These are phyloP conservation scores for Antheraea yamamai DNA, from an alignment of 2,888 invertebrate species.

Conservation along the genomic window DNA sequence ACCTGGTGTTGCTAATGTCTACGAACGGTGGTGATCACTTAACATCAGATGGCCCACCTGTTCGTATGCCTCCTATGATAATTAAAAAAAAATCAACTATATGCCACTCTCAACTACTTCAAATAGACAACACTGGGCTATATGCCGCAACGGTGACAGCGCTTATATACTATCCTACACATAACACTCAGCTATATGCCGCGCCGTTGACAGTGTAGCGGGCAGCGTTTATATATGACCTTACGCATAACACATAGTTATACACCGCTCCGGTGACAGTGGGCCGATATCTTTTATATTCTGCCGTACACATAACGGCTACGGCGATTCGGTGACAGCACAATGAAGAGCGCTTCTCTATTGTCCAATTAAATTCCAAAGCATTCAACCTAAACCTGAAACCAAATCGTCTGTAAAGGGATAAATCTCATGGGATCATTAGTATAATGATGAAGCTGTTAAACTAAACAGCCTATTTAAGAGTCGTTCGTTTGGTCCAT, in stretches of 20 bases:
- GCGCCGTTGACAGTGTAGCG: not conserved
- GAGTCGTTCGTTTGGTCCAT: slow-evolving; percentile 19
- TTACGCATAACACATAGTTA: not conserved
- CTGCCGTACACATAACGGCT: slow-evolving; percentile 4
- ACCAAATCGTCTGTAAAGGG: slow-evolving; percentile 10
- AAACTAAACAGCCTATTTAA: slow-evolving; percentile 21
- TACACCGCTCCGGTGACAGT: not conserved
- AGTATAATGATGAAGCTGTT: slow-evolving; percentile 23
- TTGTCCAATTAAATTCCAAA: not conserved
- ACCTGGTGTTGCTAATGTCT: too few species aligned
- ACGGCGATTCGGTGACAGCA: too few species aligned
- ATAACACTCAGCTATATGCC: not conserved
- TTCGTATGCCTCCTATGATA: too few species aligned
- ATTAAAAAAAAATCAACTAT: not conserved
- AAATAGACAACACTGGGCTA: not conserved
- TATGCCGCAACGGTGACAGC: not conserved
- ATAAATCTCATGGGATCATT: slow-evolving; percentile 22
- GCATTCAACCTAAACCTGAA: slow-evolving; percentile 1
- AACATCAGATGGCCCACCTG: too few species aligned
- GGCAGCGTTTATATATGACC: not conserved
- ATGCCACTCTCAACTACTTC: not conserved
- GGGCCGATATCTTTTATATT: not conserved
- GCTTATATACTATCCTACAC: slow-evolving; percentile 10
- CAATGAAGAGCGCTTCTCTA: not conserved
- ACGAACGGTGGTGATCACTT: too few species aligned